Evolutionary conservation across 2,113 vertebrate genomes (phyloP).

Genomic region (Gobio gobio): DNA sequence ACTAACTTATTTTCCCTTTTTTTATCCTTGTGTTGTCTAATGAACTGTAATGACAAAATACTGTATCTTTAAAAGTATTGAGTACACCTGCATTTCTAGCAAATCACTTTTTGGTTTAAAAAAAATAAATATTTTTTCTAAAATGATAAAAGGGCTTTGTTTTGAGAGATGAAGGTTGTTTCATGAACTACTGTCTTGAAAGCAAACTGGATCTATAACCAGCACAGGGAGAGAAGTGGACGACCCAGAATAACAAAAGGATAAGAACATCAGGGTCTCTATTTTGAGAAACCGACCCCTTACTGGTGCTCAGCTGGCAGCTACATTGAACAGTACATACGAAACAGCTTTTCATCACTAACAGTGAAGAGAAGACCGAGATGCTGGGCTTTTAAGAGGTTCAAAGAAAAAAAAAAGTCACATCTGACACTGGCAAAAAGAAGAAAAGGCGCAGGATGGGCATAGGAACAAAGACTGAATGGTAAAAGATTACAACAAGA

Average conservation of each 20-base stretch:
- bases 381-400: not conserved
- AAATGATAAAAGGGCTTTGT: not conserved
- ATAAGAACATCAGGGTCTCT: conserved; percentile 3
- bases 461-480: not conserved
- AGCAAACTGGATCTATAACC: not conserved
- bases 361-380: not conserved
- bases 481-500: not conserved
- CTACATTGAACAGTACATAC: not conserved
- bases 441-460: not conserved
- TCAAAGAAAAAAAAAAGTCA: not conserved
- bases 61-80: not conserved
- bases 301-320: conserved; percentile 3
- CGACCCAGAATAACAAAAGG: not conserved
- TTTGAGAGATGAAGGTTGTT: not conserved
- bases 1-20: too few relatives aligned
- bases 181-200: not conserved
- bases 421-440: not conserved
- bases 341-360: not conserved
- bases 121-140: not conserved
- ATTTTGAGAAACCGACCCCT: conserved; percentile 10
- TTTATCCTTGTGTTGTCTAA: not conserved
- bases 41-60: not conserved
- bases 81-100: not conserved
- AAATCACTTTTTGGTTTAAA: not conserved
- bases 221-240: conserved; percentile 16